Conservation (phyloP, 2,113 vertebrate genomes). For the Petrocephalus zakoni region DNA sequence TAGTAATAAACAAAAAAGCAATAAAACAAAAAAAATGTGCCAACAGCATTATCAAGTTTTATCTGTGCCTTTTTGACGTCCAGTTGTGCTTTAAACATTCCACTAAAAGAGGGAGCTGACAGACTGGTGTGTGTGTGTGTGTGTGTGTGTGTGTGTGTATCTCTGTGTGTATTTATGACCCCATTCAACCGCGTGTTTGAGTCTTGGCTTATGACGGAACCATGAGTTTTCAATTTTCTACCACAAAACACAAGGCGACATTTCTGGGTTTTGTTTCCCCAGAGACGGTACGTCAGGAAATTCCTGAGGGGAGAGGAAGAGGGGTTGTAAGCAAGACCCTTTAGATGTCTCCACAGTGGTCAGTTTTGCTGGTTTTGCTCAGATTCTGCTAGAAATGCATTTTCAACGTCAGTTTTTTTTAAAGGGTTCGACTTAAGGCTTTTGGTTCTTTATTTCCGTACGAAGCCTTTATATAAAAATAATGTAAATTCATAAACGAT, state of each 20-base stretch:
- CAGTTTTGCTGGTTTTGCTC: neutral
- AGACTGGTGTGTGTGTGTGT: neutral
- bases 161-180: neutral
- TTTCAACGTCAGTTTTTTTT: neutral
- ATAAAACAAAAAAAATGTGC: neutral
- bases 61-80: neutral
- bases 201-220: neutral
- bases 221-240: neutral
- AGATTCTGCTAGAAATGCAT: neutral
- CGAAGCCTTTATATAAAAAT: slow-evolving; percentile 69
- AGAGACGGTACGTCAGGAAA: neutral
- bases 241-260: neutral
- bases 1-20: neutral
- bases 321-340: neutral
- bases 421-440: neutral
- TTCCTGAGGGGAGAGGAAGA: neutral
- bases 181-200: neutral
- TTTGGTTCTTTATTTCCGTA: slow-evolving; percentile 50
- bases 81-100: neutral
- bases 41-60: neutral
- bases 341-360: neutral
- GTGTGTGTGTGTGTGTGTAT: neutral
- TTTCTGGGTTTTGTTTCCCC: neutral
- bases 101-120: neutral
- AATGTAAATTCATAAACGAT: slow-evolving; percentile 54